phyloP scores from a whole-genome alignment of 2,888 invertebrate species.

The Nemoura dubitans region DNA sequence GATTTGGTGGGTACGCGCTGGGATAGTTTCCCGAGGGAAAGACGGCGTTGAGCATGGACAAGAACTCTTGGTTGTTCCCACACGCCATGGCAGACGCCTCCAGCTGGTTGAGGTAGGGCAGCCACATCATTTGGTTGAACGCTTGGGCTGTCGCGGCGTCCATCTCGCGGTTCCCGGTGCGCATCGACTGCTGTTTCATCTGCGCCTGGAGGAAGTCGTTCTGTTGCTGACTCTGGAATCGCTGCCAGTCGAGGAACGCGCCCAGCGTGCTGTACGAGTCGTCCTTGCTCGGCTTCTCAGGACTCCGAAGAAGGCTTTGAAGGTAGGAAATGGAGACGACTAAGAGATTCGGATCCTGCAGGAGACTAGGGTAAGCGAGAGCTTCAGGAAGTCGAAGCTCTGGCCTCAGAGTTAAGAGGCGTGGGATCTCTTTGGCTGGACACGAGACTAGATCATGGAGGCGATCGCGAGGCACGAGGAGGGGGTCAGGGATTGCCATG shows the following conservation, averaged over 20 bases:
- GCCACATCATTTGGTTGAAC: constrained; percentile 78
- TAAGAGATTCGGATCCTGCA: constrained; percentile 80
- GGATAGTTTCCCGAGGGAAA: constrained; percentile 54
- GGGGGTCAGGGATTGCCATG: constrained; percentile 81
- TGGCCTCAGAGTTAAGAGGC: constrained; percentile 74
- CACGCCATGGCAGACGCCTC: constrained; percentile 67
- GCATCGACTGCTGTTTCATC: constrained; percentile 46
- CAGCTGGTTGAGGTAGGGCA: constrained; percentile 73
- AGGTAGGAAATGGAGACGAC: constrained; percentile 80
- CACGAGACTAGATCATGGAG: constrained; percentile 74
- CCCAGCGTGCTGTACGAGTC: constrained; percentile 47
- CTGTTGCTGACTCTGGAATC: constrained; percentile 52
- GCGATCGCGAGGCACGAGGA: constrained; percentile 80
- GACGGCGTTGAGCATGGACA: constrained; percentile 60
- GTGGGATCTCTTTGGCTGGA: constrained; percentile 81
- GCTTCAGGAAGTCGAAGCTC: constrained; percentile 79
- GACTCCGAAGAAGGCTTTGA: constrained; percentile 57
- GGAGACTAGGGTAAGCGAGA: constrained; percentile 74
- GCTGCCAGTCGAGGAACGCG: constrained; percentile 48
- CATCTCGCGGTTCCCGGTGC: constrained; percentile 63
- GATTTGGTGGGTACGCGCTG: constrained; percentile 55
- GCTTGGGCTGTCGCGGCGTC: constrained; percentile 76
- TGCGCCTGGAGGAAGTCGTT: constrained; percentile 49
- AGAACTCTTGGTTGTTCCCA: constrained; percentile 58
- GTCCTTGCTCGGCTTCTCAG: constrained; percentile 51